These are phyloP conservation scores for Thaumatotibia leucotreta DNA, from an alignment of 1,140 invertebrate species.

Conservation along the genomic window DNA sequence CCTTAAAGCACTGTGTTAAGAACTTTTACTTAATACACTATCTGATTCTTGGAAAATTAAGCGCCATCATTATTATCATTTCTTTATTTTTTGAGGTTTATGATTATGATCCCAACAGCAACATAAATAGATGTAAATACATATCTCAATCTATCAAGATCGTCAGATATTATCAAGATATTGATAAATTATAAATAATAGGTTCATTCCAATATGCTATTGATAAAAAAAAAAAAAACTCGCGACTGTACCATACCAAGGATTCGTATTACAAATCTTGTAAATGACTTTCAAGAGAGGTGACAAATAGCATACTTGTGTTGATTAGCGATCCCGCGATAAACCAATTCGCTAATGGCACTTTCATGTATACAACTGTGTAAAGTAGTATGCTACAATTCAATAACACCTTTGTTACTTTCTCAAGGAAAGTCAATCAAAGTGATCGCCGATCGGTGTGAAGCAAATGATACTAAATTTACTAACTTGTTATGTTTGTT, in stretches of 20 bases:
- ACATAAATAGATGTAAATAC: no score
- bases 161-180: no score
- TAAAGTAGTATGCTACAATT: background rate
- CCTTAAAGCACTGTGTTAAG: background rate
- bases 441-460: background rate
- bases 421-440: background rate
- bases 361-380: background rate
- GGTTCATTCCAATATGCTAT: no score
- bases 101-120: no score
- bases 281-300: background rate
- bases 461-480: no score
- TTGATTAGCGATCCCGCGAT: background rate
- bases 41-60: background rate
- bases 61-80: background rate
- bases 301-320: background rate
- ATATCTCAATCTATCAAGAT: no score
- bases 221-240: no score
- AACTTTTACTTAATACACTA: background rate
- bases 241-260: no score
- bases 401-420: background rate
- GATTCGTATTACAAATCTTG: background rate
- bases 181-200: no score
- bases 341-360: background rate
- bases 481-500: no score
- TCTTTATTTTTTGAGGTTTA: background rate